These are phyloP conservation scores for Mimumesa dahlbomi DNA, from an alignment of 2,888 invertebrate species.

Conservation along the genomic window DNA sequence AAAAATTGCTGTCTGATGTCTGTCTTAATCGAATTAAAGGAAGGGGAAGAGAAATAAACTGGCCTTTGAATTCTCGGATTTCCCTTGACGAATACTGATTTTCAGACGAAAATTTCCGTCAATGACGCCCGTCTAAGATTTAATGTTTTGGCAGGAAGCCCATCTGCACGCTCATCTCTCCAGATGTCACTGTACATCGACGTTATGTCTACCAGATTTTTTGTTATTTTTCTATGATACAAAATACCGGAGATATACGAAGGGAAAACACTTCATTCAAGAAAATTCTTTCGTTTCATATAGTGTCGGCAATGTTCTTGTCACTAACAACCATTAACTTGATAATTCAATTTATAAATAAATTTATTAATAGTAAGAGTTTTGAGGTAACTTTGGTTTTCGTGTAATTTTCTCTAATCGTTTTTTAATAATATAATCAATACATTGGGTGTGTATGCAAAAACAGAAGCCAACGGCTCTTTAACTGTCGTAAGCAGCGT, in stretches of 20 bases:
- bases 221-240: too few relatives aligned
- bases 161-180: slow-evolving; percentile 16
- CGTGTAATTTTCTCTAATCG: too few relatives aligned
- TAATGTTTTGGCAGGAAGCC: slow-evolving; percentile 46
- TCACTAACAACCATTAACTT: too few relatives aligned
- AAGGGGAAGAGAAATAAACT: slow-evolving; percentile 15
- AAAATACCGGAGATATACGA: too few relatives aligned
- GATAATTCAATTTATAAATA: too few relatives aligned
- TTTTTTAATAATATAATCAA: neutral
- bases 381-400: too few relatives aligned
- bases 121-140: slow-evolving; percentile 35
- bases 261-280: too few relatives aligned
- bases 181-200: slow-evolving; percentile 40
- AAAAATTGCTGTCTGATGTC: neutral
- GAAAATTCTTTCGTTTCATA: too few relatives aligned
- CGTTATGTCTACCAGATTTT: neutral
- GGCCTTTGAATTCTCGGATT: slow-evolving; percentile 10
- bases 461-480: neutral
- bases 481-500: slow-evolving; percentile 75
- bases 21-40: too few relatives aligned
- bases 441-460: neutral
- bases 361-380: too few relatives aligned
- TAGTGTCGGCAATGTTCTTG: too few relatives aligned
- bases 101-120: slow-evolving; percentile 43
- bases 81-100: neutral